Evolutionary conservation across 1,140 invertebrate genomes (phyloP).

Genomic region (Araneus ventricosus): DNA sequence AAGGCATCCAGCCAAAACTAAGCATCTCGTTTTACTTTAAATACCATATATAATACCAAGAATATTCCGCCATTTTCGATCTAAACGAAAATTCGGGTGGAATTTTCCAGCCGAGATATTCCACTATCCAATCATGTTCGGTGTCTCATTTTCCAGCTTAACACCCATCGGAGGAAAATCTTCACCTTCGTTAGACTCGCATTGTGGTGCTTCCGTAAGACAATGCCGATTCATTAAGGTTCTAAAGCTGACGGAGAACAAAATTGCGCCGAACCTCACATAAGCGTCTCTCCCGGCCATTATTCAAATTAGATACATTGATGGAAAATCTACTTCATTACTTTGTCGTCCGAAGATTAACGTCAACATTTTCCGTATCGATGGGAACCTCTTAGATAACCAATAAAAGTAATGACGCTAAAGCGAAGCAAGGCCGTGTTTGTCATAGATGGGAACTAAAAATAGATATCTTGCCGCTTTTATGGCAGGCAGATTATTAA

Average conservation of each 20-base stretch:
- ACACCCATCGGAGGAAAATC: background rate
- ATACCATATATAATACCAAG: too few relatives aligned
- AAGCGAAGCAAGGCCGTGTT: background rate
- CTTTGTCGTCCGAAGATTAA: background rate
- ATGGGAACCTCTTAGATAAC: background rate
- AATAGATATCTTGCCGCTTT: background rate
- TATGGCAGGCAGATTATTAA: too few relatives aligned
- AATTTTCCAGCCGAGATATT: background rate
- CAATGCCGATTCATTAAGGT: constrained; percentile 38
- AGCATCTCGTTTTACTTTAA: too few relatives aligned
- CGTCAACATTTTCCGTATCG: background rate
- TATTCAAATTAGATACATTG: constrained; percentile 47
- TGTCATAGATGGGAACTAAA: background rate
- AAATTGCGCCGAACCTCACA: background rate
- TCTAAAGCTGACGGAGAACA: background rate
- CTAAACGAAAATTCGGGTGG: too few relatives aligned
- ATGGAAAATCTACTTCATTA: constrained; percentile 8
- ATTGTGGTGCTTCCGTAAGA: background rate
- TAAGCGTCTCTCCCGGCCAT: background rate
- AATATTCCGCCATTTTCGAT: too few relatives aligned
- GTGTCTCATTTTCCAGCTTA: constrained; percentile 5
- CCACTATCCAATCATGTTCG: background rate
- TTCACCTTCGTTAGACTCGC: background rate
- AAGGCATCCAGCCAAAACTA: too few relatives aligned
- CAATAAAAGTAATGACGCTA: background rate